These are phyloP conservation scores for Tenthredo livida DNA, from an alignment of 2,888 invertebrate genomes.

Conservation along the genomic window DNA sequence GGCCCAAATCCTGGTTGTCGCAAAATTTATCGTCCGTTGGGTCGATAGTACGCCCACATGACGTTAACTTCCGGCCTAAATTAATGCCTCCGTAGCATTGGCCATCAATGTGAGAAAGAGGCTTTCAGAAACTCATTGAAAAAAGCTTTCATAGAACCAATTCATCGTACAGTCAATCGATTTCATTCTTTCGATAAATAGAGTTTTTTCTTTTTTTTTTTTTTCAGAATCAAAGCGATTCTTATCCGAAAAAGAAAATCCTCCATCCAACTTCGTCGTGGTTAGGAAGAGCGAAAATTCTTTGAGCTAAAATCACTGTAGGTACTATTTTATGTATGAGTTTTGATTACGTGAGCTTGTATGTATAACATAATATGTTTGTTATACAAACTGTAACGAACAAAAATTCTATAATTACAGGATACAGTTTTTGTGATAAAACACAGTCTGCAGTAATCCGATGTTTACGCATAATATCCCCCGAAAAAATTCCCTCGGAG, in stretches of 20 bases:
- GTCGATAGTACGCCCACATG: slow-evolving; percentile 32
- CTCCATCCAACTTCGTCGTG: background rate
- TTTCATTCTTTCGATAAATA: slow-evolving; percentile 41
- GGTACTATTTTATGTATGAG: background rate
- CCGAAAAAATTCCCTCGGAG: background rate
- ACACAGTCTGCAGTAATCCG: background rate
- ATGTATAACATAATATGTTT: too few relatives aligned
- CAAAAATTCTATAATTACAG: background rate
- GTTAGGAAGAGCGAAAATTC: background rate
- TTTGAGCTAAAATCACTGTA: background rate
- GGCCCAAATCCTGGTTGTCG: slow-evolving; percentile 9
- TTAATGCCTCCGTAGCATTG: slow-evolving; percentile 44
- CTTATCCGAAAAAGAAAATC: background rate
- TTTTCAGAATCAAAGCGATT: slow-evolving; percentile 18
- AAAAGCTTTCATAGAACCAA: slow-evolving; percentile 47
- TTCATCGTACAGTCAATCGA: slow-evolving; percentile 42
- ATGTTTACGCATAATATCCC: background rate
- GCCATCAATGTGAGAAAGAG: slow-evolving; percentile 41
- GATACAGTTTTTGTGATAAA: slow-evolving; percentile 16
- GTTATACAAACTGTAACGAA: background rate
- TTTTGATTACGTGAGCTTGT: background rate
- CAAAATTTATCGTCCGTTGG: slow-evolving; percentile 40
- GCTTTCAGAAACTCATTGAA: slow-evolving; percentile 51
- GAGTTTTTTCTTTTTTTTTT: background rate
- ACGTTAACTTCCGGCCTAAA: slow-evolving; percentile 42